Conservation (phyloP, 2,888 invertebrate genomes). For the Steromphala cineraria region DNA sequence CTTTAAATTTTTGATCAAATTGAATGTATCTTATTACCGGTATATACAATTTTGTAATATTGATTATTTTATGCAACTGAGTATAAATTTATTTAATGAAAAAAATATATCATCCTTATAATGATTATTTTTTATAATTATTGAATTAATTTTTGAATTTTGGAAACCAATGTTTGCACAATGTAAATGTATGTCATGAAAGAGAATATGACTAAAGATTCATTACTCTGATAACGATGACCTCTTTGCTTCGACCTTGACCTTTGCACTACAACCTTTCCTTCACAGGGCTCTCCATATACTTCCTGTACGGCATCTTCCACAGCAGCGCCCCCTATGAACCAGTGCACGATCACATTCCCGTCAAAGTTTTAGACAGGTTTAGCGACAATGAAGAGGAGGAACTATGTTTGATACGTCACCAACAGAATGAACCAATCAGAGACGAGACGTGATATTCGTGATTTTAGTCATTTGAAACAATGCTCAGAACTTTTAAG, state of each 20-base stretch:
- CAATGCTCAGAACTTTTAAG: not conserved
- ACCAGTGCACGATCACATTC: not conserved
- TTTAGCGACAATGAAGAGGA: not conserved
- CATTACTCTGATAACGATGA: not conserved
- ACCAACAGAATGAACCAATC: not conserved
- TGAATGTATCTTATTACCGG: no score
- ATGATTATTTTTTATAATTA: no score
- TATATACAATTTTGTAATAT: no score
- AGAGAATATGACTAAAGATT: not conserved
- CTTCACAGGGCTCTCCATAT: slow-evolving; percentile 63
- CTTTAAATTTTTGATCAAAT: no score
- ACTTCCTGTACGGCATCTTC: slow-evolving; percentile 70
- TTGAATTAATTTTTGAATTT: no score
- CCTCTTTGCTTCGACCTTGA: not conserved
- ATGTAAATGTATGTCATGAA: no score
- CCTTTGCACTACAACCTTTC: not conserved
- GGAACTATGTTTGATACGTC: not conserved
- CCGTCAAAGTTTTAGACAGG: not conserved
- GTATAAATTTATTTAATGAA: no score
- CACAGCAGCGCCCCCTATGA: slow-evolving; percentile 46
- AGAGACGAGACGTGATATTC: not conserved
- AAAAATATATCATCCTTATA: no score
- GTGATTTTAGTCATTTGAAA: not conserved
- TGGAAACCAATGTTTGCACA: no score
- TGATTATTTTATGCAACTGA: no score